Percentiles rank a stretch among this genome's conserved stretches.
phyloP scores from a whole-genome alignment of 1,140 invertebrate species.

The Aphelenchoides besseyi region DNA sequence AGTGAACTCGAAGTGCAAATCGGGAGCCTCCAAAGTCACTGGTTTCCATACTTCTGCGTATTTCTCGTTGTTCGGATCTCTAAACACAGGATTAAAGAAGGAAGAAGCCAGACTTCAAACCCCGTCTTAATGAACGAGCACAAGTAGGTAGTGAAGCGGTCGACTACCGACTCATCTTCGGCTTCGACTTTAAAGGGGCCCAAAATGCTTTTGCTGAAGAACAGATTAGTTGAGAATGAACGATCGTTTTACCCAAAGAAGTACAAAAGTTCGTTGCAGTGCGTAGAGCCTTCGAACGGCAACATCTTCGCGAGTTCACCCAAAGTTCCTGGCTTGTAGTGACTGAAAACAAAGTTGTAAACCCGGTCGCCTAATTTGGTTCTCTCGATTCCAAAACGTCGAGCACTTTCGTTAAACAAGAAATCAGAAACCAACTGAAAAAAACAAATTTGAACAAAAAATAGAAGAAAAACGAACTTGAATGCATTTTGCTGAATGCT shows the following conservation, averaged over 20 bases:
- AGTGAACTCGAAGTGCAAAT: background rate
- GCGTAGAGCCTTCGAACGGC: background rate
- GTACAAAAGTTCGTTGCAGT: background rate
- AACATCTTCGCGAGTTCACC: background rate
- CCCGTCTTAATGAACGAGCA: background rate
- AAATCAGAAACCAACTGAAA: background rate
- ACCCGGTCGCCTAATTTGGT: background rate
- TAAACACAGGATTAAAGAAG: background rate
- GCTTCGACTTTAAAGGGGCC: slow-evolving; percentile 2
- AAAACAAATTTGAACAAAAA: background rate
- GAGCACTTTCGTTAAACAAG: background rate
- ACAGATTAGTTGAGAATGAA: background rate
- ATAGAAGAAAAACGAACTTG: background rate
- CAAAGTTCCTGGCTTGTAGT: background rate
- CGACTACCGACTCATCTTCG: background rate
- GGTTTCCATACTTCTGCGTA: background rate
- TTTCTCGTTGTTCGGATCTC: background rate
- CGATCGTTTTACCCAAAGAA: background rate
- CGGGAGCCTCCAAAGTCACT: background rate
- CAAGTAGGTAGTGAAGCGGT: background rate
- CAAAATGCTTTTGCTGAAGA: background rate
- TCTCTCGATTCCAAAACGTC: background rate
- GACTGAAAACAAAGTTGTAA: background rate
- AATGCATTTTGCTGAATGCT: background rate
- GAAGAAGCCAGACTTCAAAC: background rate